These are phyloP conservation scores for Druon quercuslanigerum DNA, from an alignment of 1,140 invertebrate species.

Conservation along the genomic window DNA sequence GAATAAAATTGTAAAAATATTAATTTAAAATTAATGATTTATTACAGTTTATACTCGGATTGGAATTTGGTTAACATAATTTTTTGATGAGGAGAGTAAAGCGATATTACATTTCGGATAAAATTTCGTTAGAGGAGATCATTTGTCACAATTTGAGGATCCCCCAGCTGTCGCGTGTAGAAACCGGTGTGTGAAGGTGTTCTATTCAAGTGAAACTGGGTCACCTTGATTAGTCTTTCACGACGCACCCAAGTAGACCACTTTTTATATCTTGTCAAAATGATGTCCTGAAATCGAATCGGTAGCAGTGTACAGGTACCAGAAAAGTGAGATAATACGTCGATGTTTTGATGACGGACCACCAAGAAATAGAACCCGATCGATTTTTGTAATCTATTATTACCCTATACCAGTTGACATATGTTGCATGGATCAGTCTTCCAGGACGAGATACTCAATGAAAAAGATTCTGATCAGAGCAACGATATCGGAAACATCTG, in stretches of 20 bases:
- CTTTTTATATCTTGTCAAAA: constrained; percentile 12
- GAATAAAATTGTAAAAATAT: too few relatives aligned
- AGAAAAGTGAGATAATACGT: background rate
- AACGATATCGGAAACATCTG: constrained; percentile 25
- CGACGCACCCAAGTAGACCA: background rate
- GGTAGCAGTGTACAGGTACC: background rate
- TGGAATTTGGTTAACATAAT: background rate
- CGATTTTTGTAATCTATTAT: background rate
- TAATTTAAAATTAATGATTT: too few relatives aligned
- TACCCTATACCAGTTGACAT: background rate
- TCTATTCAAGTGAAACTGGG: background rate
- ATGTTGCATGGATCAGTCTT: background rate
- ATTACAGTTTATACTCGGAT: too few relatives aligned
- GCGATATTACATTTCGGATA: background rate
- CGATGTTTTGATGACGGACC: background rate
- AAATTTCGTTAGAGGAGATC: constrained; percentile 13
- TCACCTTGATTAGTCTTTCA: constrained; percentile 17
- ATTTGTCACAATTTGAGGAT: constrained; percentile 13
- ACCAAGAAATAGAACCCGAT: constrained; percentile 12
- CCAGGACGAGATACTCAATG: background rate
- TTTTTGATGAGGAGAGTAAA: background rate
- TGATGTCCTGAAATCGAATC: constrained; percentile 4
- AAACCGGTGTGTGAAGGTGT: background rate
- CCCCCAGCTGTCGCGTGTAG: constrained; percentile 4
- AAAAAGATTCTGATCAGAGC: constrained; percentile 16